phyloP scores from a whole-genome alignment of 2,888 invertebrate genomes.

The Cryptophagus acutangulus region DNA sequence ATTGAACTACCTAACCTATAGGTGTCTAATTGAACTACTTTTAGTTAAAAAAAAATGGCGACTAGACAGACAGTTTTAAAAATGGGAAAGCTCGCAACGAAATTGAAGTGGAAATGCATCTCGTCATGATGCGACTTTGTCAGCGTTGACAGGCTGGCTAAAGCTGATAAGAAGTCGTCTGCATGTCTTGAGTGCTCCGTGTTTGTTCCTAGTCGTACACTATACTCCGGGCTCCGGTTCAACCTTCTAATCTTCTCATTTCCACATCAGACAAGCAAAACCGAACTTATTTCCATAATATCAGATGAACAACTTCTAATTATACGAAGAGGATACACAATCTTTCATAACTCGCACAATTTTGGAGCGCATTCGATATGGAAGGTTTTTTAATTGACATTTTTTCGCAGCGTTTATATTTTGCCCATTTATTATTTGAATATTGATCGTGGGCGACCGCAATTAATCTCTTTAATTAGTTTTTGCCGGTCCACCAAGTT shows the following conservation, averaged over 20 bases:
- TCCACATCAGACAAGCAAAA: constrained; percentile 25
- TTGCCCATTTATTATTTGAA: constrained; percentile 33
- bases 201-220: constrained; percentile 2
- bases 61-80: no score
- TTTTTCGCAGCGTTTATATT: not conserved
- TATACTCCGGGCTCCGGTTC: constrained; percentile 9
- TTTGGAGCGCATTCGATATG: no score
- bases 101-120: constrained; percentile 18
- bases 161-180: constrained; percentile 20
- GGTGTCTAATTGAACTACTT: no score
- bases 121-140: constrained; percentile 23
- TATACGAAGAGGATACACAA: constrained; percentile 8
- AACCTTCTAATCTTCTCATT: constrained; percentile 29
- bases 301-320: constrained; percentile 29
- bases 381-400: no score
- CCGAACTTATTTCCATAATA: constrained; percentile 30
- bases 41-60: no score
- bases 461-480: constrained; percentile 48
- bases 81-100: constrained; percentile 4
- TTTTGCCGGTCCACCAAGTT: constrained; percentile 43
- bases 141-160: constrained; percentile 22
- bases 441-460: constrained; percentile 41
- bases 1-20: no score
- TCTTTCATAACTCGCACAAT: no score
- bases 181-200: constrained; percentile 4